phyloP scores from a whole-genome alignment of 2,888 invertebrate genomes.

The Yponomeuta evonymella region DNA sequence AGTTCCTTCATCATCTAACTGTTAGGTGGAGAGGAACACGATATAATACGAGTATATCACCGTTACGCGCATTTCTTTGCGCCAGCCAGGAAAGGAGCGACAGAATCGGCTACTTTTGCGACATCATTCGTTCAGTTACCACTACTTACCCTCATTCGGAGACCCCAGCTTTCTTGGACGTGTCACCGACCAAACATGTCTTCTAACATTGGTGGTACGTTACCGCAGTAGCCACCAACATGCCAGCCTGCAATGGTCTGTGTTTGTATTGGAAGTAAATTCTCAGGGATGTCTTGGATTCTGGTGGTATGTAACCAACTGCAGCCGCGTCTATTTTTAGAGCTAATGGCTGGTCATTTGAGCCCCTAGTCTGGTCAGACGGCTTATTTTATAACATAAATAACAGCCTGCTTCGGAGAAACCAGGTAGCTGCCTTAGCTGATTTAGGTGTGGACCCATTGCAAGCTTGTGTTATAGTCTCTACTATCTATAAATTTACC shows the following conservation, averaged over 20 bases:
- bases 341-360: background rate
- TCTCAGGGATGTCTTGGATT: background rate
- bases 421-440: background rate
- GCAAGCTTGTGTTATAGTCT: no score
- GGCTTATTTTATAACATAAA: slow-evolving; percentile 15
- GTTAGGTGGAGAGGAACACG: no score
- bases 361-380: slow-evolving; percentile 9
- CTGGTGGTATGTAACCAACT: background rate
- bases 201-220: no score
- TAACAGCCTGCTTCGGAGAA: slow-evolving; percentile 13
- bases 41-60: no score
- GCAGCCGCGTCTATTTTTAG: slow-evolving; percentile 5
- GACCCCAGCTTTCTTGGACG: background rate
- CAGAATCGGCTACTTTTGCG: background rate
- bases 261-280: no score
- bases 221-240: no score
- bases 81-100: background rate
- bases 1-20: no score
- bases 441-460: no score
- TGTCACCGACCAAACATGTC: background rate
- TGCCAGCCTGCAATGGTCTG: no score
- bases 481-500: no score
- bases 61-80: background rate
- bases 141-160: background rate
- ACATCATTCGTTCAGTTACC: background rate